Percentiles rank a stretch among this genome's conserved stretches.
Conservation (phyloP, 2,113 vertebrate genomes). For the Chaetodon trifascialis region DNA sequence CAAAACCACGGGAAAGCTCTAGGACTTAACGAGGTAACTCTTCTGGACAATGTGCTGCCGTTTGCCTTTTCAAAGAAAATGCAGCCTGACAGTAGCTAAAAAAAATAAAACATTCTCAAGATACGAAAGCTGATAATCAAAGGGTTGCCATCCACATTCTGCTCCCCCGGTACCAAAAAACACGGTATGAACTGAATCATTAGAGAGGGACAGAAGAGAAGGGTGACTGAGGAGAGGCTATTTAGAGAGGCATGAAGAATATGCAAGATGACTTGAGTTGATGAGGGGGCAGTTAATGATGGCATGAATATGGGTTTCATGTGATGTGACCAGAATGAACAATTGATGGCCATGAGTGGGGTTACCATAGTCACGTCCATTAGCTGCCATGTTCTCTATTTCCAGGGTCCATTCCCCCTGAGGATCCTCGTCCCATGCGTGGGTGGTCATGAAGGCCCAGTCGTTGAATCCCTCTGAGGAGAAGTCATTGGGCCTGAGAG, state of each 20-base stretch:
- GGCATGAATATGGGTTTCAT: slow-evolving; percentile 14
- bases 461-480: slow-evolving; percentile 95
- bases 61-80: slow-evolving; percentile 19
- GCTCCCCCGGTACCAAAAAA: slow-evolving; percentile 3
- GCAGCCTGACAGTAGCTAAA: not conserved
- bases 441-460: slow-evolving; percentile 98
- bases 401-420: slow-evolving; percentile 94
- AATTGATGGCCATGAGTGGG: slow-evolving; percentile 33
- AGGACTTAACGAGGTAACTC: slow-evolving; percentile 12
- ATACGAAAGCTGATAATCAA: slow-evolving; percentile 25
- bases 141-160: slow-evolving; percentile 5
- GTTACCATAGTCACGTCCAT: slow-evolving; percentile 92
- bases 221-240: slow-evolving; percentile 23
- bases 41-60: not conserved
- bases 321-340: slow-evolving; percentile 15
- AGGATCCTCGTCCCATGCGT: slow-evolving; percentile 96
- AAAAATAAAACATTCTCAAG: slow-evolving; percentile 3
- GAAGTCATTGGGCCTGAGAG: slow-evolving; percentile 91
- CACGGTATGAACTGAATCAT: not conserved
- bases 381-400: slow-evolving; percentile 91
- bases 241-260: slow-evolving; percentile 40
- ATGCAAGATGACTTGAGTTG: slow-evolving; percentile 5
- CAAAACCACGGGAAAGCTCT: slow-evolving; percentile 21
- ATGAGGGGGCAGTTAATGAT: slow-evolving; percentile 26
- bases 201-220: not conserved